Conservation (phyloP, 2,113 vertebrate species). For the Nerophis ophidion region DNA sequence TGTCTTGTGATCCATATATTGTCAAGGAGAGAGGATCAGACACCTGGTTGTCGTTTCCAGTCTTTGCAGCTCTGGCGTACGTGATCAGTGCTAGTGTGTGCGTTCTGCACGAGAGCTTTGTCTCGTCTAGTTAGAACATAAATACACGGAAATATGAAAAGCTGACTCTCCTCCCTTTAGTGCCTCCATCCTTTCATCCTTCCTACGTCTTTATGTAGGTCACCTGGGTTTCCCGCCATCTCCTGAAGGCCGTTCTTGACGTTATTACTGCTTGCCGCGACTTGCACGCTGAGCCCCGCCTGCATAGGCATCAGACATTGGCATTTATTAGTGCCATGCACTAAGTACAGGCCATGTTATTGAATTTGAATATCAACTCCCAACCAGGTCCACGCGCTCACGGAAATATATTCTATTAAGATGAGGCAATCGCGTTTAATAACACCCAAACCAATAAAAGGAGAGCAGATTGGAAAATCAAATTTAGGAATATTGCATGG, state of each 20-base stretch:
- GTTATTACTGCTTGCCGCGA: slow-evolving; percentile 86
- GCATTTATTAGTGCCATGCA: slow-evolving; percentile 98
- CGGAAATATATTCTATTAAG: slow-evolving; percentile 99
- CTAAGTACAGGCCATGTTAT: slow-evolving; percentile 99
- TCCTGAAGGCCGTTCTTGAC: slow-evolving; percentile 69
- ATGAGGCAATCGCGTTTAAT: slow-evolving; percentile 99
- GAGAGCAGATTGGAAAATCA: slow-evolving; percentile 94
- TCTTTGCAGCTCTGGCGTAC: slow-evolving; percentile 4
- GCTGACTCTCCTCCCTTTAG: slow-evolving; percentile 23
- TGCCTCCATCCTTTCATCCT: slow-evolving; percentile 19
- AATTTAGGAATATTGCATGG: slow-evolving; percentile 99
- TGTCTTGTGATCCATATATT: slow-evolving; percentile 1
- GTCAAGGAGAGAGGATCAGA: slow-evolving; percentile 14
- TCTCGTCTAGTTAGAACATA: slow-evolving; percentile 45
- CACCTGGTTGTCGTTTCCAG: slow-evolving; percentile 21
- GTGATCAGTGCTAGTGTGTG: slow-evolving; percentile 29
- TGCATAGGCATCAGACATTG: slow-evolving; percentile 94
- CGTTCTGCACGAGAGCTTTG: slow-evolving; percentile 36
- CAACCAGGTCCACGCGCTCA: slow-evolving; percentile 86
- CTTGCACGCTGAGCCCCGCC: slow-evolving; percentile 78
- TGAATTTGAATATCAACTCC: slow-evolving; percentile 99
- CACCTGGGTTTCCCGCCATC: slow-evolving; percentile 31
- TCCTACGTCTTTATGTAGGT: slow-evolving; percentile 42
- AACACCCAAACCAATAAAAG: slow-evolving; percentile 99
- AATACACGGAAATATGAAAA: slow-evolving; percentile 48